These are phyloP conservation scores for Sitobion miscanthi DNA, from an alignment of 1,140 invertebrate species.

Conservation along the genomic window DNA sequence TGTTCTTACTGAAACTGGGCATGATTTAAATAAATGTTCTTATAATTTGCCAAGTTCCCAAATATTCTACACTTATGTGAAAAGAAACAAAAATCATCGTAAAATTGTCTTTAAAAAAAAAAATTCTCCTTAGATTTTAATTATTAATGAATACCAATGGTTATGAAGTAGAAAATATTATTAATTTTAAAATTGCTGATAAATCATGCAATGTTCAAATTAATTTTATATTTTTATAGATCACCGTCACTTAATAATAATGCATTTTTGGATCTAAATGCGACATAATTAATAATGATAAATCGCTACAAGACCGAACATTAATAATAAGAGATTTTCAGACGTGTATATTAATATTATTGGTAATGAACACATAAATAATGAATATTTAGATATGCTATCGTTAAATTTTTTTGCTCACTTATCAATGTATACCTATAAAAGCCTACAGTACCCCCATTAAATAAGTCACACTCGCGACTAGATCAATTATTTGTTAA, in stretches of 20 bases:
- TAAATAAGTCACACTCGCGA: background rate
- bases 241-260: conserved; percentile 12
- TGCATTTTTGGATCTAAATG: background rate
- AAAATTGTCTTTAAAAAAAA: no score
- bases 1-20: no score
- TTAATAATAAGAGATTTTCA: background rate
- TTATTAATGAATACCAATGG: no score
- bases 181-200: conserved; percentile 26
- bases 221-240: background rate
- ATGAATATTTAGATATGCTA: conserved; percentile 1
- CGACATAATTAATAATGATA: no score
- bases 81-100: no score
- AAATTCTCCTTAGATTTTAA: background rate
- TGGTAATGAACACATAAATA: background rate
- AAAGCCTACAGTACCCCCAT: background rate
- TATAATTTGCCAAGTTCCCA: no score
- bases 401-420: background rate
- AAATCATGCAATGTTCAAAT: background rate
- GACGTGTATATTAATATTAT: background rate
- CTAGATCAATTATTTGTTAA: background rate
- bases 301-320: no score
- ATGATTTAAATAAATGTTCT: no score
- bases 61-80: no score
- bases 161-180: background rate
- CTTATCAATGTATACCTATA: background rate